Conservation (phyloP, 2,797 vertebrate species). For the Xyrichtys novacula region DNA sequence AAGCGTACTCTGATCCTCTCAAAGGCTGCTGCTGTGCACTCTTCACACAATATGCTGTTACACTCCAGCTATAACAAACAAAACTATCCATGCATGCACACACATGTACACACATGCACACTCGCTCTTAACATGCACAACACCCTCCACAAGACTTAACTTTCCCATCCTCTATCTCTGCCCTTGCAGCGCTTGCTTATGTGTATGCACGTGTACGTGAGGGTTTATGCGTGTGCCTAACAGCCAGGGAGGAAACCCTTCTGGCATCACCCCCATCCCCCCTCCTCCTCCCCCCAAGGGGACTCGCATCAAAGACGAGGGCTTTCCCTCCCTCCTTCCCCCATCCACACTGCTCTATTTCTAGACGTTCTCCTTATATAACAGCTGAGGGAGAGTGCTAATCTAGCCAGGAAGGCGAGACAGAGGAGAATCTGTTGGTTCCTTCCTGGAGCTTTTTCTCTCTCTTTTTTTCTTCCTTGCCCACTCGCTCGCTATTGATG, state of each 20-base stretch:
- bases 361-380: slow-evolving; percentile 77
- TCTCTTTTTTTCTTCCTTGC: slow-evolving; percentile 9
- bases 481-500: slow-evolving; percentile 34
- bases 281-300: slow-evolving; percentile 19
- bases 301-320: slow-evolving; percentile 75
- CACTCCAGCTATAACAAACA: slow-evolving; percentile 19
- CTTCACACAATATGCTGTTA: slow-evolving; percentile 45
- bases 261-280: slow-evolving; percentile 47
- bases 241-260: slow-evolving; percentile 71
- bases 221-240: slow-evolving; percentile 21
- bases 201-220: slow-evolving; percentile 11
- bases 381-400: slow-evolving; percentile 70
- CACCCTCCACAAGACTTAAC: slow-evolving; percentile 10
- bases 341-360: slow-evolving; percentile 74
- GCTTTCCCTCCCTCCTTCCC: slow-evolving; percentile 74
- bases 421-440: slow-evolving; percentile 80
- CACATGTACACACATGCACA: slow-evolving; percentile 16
- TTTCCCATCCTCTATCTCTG: slow-evolving; percentile 14
- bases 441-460: slow-evolving; percentile 60
- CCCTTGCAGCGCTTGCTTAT: slow-evolving; percentile 22
- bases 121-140: slow-evolving; percentile 15
- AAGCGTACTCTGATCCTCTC: slow-evolving; percentile 65
- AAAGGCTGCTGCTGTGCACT: slow-evolving; percentile 42
- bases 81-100: slow-evolving; percentile 8
- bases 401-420: slow-evolving; percentile 75